These are phyloP conservation scores for Sarcophaga rosellei DNA, from an alignment of 2,888 invertebrate genomes.

Conservation along the genomic window DNA sequence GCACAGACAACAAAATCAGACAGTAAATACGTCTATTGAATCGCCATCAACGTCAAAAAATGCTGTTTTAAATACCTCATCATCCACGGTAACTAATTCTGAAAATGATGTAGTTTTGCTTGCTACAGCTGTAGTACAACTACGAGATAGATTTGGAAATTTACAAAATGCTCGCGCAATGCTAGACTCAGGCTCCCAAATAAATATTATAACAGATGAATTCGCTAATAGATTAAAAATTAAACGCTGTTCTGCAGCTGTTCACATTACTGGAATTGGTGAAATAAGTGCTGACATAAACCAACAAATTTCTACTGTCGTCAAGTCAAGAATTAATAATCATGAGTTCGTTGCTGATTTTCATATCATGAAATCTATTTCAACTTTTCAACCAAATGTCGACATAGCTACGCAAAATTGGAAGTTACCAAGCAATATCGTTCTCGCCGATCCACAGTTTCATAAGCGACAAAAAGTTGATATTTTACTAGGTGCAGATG, in stretches of 20 bases:
- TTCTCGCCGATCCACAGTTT: slow-evolving; percentile 38
- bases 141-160: neutral
- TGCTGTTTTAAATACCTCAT: neutral
- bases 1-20: neutral
- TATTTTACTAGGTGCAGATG: slow-evolving; percentile 32
- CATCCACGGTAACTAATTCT: too few species aligned
- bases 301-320: neutral
- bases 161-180: slow-evolving; percentile 6
- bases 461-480: slow-evolving; percentile 30
- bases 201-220: too few species aligned
- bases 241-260: too few species aligned
- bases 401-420: too few species aligned
- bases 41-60: neutral
- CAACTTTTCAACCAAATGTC: slow-evolving; percentile 2
- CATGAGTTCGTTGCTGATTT: slow-evolving; percentile 13
- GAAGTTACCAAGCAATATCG: neutral
- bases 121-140: neutral
- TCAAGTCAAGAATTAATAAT: neutral
- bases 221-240: too few species aligned
- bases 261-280: too few species aligned
- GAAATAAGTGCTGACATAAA: neutral
- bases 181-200: neutral
- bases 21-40: too few species aligned
- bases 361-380: slow-evolving; percentile 1
- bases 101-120: too few species aligned